These are phyloP conservation scores for Cerceris ruficornis DNA, from an alignment of 2,888 invertebrate species.

Conservation along the genomic window DNA sequence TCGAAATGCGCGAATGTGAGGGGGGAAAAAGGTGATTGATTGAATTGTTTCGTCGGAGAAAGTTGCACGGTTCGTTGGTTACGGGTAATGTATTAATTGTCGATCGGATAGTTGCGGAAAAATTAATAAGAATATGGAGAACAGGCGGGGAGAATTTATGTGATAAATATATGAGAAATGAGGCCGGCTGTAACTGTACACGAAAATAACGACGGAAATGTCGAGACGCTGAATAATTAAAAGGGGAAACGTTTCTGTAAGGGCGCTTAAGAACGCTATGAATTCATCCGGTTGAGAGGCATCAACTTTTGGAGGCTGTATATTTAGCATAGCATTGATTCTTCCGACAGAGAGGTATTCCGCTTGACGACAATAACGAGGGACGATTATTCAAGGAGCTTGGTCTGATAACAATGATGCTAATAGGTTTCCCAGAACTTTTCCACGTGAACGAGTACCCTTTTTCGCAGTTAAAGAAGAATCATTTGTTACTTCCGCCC, in stretches of 20 bases:
- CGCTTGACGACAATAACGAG: conserved; percentile 38
- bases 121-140: not conserved
- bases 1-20: not conserved
- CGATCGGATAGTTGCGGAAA: not conserved
- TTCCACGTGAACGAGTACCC: not conserved
- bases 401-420: conserved; percentile 32
- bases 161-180: not conserved
- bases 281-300: conserved; percentile 42
- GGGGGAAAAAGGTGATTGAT: too few relatives aligned
- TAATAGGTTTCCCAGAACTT: conserved; percentile 37
- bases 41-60: too few relatives aligned
- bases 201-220: conserved; percentile 44
- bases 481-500: not conserved
- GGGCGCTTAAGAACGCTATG: conserved; percentile 32
- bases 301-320: conserved; percentile 37
- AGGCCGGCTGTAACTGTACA: not conserved
- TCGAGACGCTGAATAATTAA: conserved; percentile 57
- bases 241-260: conserved; percentile 44
- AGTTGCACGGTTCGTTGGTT: too few relatives aligned
- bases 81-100: not conserved
- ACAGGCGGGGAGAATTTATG: not conserved
- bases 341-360: conserved; percentile 30
- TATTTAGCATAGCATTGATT: conserved; percentile 58
- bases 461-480: not conserved
- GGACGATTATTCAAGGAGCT: conserved; percentile 46